Conservation (phyloP, 2,888 invertebrate species). For the Drosophila affinis region DNA sequence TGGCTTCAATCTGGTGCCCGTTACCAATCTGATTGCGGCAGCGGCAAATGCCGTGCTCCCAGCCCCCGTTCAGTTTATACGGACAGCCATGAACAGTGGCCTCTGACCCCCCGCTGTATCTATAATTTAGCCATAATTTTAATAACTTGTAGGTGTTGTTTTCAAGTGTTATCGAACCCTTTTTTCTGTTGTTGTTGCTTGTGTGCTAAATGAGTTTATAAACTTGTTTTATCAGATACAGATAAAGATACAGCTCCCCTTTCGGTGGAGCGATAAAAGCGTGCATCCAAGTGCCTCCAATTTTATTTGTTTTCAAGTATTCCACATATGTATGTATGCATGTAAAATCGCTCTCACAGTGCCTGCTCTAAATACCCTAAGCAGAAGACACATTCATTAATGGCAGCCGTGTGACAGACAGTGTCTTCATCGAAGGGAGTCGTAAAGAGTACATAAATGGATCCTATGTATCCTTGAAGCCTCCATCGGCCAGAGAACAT, state of each 20-base stretch:
- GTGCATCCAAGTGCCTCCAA: neutral
- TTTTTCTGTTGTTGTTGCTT: neutral
- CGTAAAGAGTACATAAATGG: no score
- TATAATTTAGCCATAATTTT: neutral
- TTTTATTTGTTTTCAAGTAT: neutral
- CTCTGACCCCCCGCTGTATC: conserved; percentile 43
- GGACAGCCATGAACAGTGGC: conserved; percentile 75
- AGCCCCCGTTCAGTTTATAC: conserved; percentile 66
- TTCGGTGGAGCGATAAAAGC: neutral
- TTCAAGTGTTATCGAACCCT: neutral
- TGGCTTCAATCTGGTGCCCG: conserved; percentile 68
- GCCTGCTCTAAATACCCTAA: neutral
- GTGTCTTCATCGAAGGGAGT: no score
- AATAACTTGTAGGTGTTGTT: neutral
- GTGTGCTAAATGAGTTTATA: neutral
- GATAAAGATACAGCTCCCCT: neutral
- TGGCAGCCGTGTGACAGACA: no score
- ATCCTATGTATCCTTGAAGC: no score
- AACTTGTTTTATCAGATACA: neutral
- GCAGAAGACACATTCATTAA: neutral
- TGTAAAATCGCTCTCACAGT: no score
- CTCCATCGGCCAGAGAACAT: no score
- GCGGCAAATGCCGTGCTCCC: conserved; percentile 69
- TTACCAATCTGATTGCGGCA: conserved; percentile 70
- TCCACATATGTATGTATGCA: no score